Percentiles rank a stretch among this genome's conserved stretches.
Evolutionary conservation across 2,888 invertebrate genomes (phyloP).

Genomic region (Dasysyrphus albostriatus): DNA sequence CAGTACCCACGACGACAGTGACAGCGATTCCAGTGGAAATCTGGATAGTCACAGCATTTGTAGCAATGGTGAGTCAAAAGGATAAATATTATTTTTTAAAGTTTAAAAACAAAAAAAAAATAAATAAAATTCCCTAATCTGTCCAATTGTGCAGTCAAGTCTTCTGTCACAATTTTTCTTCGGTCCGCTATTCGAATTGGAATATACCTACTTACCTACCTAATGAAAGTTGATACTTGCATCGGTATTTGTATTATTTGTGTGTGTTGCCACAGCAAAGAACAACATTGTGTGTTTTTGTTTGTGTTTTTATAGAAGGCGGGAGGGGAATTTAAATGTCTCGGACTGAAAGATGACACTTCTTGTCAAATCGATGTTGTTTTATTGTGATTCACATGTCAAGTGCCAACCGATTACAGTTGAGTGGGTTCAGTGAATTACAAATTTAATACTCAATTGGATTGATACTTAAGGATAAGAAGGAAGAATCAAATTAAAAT

Average conservation of each 20-base stretch:
- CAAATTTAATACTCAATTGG: constrained; percentile 73
- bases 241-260: constrained; percentile 13
- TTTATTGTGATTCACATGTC: constrained; percentile 75
- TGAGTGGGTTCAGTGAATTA: constrained; percentile 72
- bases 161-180: constrained; percentile 24
- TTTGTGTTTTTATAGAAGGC: background rate
- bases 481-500: constrained; percentile 39
- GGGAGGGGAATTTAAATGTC: constrained; percentile 38
- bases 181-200: constrained; percentile 18
- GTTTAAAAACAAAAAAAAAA: background rate
- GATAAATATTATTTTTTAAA: constrained; percentile 17
- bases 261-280: background rate
- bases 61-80: constrained; percentile 77
- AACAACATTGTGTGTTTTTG: background rate
- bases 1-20: constrained; percentile 83
- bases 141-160: constrained; percentile 54
- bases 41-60: constrained; percentile 79
- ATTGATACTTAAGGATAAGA: constrained; percentile 50
- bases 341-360: constrained; percentile 70
- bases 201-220: background rate
- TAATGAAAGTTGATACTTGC: constrained; percentile 48
- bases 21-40: constrained; percentile 83
- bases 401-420: constrained; percentile 73
- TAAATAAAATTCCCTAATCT: constrained; percentile 26
- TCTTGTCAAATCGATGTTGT: constrained; percentile 68